A percentile compares a stretch with the other conserved stretches of the same genome.
phyloP scores from a whole-genome alignment of 2,888 invertebrate genomes.

The Atrina japonica region DNA sequence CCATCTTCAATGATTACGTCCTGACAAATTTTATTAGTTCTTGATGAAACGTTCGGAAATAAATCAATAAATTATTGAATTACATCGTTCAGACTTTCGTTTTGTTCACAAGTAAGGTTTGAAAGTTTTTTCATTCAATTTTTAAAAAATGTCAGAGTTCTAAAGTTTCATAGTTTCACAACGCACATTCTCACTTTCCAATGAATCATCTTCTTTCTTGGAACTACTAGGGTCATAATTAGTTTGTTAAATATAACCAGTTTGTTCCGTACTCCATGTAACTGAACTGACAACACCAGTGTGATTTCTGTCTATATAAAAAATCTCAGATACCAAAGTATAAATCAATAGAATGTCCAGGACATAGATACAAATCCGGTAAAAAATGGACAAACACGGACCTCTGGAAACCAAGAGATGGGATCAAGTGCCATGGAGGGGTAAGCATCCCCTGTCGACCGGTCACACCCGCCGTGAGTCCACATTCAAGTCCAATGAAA shows the following conservation, averaged over 20 bases:
- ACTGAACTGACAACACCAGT: neutral
- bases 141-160: conserved; percentile 41
- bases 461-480: no score
- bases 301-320: conserved; percentile 40
- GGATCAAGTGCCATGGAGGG: no score
- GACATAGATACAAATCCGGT: no score
- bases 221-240: neutral
- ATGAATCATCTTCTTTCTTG: neutral
- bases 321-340: no score
- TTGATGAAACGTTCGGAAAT: conserved; percentile 48
- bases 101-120: conserved; percentile 11
- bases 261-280: neutral
- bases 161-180: conserved; percentile 20
- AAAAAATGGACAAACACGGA: no score
- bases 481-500: no score
- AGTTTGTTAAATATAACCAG: neutral
- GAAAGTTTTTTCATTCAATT: conserved; percentile 38
- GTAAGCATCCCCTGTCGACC: no score
- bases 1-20: conserved; percentile 40
- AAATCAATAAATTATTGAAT: conserved; percentile 43
- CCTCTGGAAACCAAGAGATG: no score
- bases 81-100: conserved; percentile 34
- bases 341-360: no score
- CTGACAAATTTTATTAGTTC: conserved; percentile 37
- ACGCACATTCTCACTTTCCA: neutral